Evolutionary conservation across 2,113 vertebrate species (phyloP), one percentile per base, ranked within the genome.

Genomic region (Macaca fascicularis): DNA sequence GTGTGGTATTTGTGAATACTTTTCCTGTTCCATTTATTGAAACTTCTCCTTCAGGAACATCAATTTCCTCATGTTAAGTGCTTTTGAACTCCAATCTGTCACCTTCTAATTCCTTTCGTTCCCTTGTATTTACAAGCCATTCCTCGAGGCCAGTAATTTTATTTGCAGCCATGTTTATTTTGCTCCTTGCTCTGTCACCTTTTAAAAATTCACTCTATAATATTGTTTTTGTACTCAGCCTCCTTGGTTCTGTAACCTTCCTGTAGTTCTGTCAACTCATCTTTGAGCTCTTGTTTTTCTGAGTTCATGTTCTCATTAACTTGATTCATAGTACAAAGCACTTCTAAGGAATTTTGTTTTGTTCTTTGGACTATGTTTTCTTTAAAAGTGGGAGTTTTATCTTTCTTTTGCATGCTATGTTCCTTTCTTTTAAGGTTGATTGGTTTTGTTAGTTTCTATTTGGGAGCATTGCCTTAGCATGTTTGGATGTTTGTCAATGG

Each of bases 291-390:
- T 80, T 79, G 89, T 52, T 95, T 97, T 96, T 88, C 89, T 86
- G 86, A 78, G 80, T 92, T 89, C 50, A 70, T 67, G 80, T 93
- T 93, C 95, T 93, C 92, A 92, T 98, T 97, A 96, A 93, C 13
- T 96, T 96, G 95, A 96, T 81, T 96, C 92, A 88, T 76, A 84
- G 89, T 76, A 64, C 64, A 74, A 90, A 91, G 93, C 48, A 48
- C 86, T 93, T 86, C 6, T 74, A 55, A 94, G 89, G 95, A 97
- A 94, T 97, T 95, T 86, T 94, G 91, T 81, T 94, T 97, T 97
- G 89, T 89, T 84, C 74, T 97, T 86, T 82, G 85, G 72, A 74
- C 74, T 59, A 83, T 86, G 19, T 93, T 97, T 96, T 97, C 64
- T 59, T 94, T 67, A 72, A 74, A 91, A 85, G 76, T 83, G n/a